Evolutionary conservation across 2,888 invertebrate species (phyloP), one percentile per base, ranked within the genome.

Genomic region (Apodemia hepburni): DNA sequence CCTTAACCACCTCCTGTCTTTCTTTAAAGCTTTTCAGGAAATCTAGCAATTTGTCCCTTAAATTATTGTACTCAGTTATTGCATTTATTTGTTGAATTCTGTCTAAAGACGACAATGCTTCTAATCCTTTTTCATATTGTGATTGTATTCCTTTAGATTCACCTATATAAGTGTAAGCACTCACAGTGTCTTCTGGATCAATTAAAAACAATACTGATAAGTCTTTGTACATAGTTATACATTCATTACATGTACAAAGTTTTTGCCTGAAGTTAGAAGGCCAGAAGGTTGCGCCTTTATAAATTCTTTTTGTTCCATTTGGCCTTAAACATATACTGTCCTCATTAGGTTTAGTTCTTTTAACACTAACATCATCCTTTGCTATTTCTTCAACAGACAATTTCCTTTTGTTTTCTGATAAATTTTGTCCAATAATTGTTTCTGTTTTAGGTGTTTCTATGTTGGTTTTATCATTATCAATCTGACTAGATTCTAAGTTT

Each of bases 21-120:
- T 96, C 95, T 93, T 89, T 91, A 67, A 92, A 92, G 67, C 91
- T 95, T 74, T 96, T 95, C 63, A 99, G 89, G 82, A 95, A 98
- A 63, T 96, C 96, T 65, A 94, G 93, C 54, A 98, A 87, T 71
- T 96, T 95, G 61, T 95, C 95, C 76, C 97, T 96, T 94, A 99
- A 94, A 72, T 95, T 96, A 82, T 98, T 98, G 82, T 97, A 98
- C 65, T 96, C 97, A 75, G 94, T 92, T 68, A 98, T 94, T 11
- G 96, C 96, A 81, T 97, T 98, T 66, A 98, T 94, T 82, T 98
- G 95, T 71, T 96, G 95, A 11, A 96, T 94, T 62, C 96, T 94
- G 72, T 95, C 96, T 78, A 98, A 92, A 22, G 95, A 94, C 42
- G 96, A 95, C 12, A 98, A 87, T 0, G 97, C 96, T 71, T 95